phyloP scores from a whole-genome alignment of 2,797 vertebrate species.

The Halcyon smyrnensis region DNA sequence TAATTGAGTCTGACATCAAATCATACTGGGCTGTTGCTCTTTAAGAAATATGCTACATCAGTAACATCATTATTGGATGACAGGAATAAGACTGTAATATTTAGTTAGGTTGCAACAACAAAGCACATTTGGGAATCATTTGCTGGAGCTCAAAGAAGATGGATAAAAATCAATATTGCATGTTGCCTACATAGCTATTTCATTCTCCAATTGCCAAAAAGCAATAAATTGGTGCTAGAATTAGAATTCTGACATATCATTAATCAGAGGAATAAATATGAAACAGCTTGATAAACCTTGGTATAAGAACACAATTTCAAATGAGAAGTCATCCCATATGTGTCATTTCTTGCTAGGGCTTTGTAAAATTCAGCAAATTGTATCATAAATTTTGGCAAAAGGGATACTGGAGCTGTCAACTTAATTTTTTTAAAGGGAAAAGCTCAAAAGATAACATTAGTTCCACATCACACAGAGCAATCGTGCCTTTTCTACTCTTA shows the following conservation, averaged over 20 bases:
- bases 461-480: conserved; percentile 22
- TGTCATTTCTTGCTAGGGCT: conserved; percentile 63
- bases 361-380: conserved; percentile 73
- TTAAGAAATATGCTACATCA: conserved; percentile 62
- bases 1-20: conserved; percentile 62
- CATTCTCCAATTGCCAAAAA: conserved; percentile 71
- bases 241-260: conserved; percentile 80
- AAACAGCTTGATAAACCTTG: conserved; percentile 78
- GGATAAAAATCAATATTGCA: conserved; percentile 78
- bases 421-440: conserved; percentile 59
- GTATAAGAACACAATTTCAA: conserved; percentile 75
- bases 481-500: neutral
- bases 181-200: conserved; percentile 75
- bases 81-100: conserved; percentile 69
- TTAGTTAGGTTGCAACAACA: conserved; percentile 75
- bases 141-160: conserved; percentile 75
- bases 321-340: conserved; percentile 74
- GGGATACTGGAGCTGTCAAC: conserved; percentile 17
- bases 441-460: conserved; percentile 52
- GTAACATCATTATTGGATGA: conserved; percentile 65
- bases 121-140: conserved; percentile 75
- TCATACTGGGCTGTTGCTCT: conserved; percentile 25
- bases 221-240: conserved; percentile 77
- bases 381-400: conserved; percentile 67
- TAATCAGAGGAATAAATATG: conserved; percentile 81